Conservation (phyloP, 2,113 vertebrate species). For the Macroglossus sobrinus region DNA sequence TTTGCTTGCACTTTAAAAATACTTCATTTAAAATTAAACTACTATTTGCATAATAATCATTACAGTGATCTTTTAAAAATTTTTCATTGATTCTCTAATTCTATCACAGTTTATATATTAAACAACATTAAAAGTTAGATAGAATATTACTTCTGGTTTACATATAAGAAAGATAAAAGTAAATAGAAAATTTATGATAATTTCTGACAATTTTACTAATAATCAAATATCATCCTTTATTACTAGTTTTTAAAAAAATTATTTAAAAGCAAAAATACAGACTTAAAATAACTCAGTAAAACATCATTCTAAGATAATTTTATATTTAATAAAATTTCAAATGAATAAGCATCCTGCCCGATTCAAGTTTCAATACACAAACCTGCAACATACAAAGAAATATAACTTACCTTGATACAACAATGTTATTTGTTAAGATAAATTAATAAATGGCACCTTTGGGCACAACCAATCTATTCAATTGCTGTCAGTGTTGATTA, state of each 20-base stretch:
- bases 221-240: not conserved
- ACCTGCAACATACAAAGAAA: conserved; percentile 55
- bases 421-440: conserved; percentile 79
- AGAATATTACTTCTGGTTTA: not conserved
- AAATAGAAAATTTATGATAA: not conserved
- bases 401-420: conserved; percentile 77
- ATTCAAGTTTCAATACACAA: conserved; percentile 59
- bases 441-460: conserved; percentile 83
- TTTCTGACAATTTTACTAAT: not conserved
- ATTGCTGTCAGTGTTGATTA: conserved; percentile 75
- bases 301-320: not conserved
- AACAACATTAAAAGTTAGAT: not conserved
- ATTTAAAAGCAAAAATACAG: not conserved
- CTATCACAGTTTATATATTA: not conserved
- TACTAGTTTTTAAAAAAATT: not conserved
- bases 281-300: not conserved
- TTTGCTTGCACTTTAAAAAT: not conserved
- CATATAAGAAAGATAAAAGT: not conserved
- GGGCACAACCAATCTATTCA: conserved; percentile 76
- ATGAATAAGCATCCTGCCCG: not conserved
- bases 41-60: not conserved
- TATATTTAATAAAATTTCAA: conserved; percentile 43
- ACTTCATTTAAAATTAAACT: not conserved
- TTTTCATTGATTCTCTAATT: not conserved
- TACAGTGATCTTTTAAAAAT: not conserved